Evolutionary conservation across 2,113 vertebrate species (phyloP).

Genomic region (Oryzias javanicus): DNA sequence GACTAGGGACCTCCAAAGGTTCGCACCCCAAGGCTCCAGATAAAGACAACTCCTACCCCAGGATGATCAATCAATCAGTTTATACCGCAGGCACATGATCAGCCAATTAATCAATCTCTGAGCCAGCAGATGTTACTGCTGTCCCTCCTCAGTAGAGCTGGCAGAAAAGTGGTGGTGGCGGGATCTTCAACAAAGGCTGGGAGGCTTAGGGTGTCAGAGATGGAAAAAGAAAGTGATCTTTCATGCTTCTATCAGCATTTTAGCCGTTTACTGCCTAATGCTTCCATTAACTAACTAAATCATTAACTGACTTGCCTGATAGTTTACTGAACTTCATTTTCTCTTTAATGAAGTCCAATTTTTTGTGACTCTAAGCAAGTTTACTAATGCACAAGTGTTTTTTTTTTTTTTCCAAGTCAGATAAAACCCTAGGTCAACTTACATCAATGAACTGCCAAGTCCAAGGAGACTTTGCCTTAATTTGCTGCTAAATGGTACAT

Average conservation of each 20-base stretch:
- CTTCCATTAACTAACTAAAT: neutral
- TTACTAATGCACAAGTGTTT: too few relatives aligned
- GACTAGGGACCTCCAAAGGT: constrained; percentile 73
- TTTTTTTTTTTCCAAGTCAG: constrained; percentile 34
- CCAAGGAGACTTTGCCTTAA: constrained; percentile 44
- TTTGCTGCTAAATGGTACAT: constrained; percentile 46
- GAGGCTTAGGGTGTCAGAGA: constrained; percentile 41
- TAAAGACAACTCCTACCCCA: constrained; percentile 67
- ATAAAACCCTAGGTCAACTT: constrained; percentile 44
- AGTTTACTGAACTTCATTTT: too few relatives aligned
- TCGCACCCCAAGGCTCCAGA: constrained; percentile 63
- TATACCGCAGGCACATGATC: constrained; percentile 66
- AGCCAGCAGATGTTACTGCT: constrained; percentile 68
- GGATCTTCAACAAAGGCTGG: constrained; percentile 55
- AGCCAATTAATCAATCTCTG: constrained; percentile 74
- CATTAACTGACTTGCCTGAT: neutral
- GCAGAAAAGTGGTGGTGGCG: constrained; percentile 35
- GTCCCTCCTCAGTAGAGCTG: constrained; percentile 51
- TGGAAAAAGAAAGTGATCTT: constrained; percentile 44
- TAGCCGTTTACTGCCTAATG: constrained; percentile 7
- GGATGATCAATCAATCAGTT: constrained; percentile 78
- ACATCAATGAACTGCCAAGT: constrained; percentile 40
- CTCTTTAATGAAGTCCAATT: too few relatives aligned
- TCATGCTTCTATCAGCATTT: constrained; percentile 49
- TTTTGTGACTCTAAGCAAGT: too few relatives aligned